A percentile compares a stretch with the other conserved stretches of the same genome.
phyloP scores from a whole-genome alignment of 1,140 invertebrate species.

The Drosophila hydei region DNA sequence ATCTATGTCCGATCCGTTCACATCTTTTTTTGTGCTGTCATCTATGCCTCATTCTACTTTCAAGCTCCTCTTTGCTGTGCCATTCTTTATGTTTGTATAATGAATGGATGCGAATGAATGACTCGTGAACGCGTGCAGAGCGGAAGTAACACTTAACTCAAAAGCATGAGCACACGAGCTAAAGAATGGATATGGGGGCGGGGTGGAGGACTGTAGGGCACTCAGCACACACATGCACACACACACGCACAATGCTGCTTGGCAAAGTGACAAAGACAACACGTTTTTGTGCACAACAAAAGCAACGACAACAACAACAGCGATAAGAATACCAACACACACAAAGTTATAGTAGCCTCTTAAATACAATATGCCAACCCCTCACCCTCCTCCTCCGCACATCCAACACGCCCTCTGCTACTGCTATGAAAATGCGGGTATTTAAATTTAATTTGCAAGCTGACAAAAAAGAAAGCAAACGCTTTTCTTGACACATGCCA shows the following conservation, averaged over 20 bases:
- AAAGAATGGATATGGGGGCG: neutral
- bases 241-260: slow-evolving; percentile 5
- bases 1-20: neutral
- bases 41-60: slow-evolving; percentile 8
- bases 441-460: slow-evolving; percentile 78
- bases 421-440: slow-evolving; percentile 58
- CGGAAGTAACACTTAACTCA: slow-evolving; percentile 77
- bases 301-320: slow-evolving; percentile 32
- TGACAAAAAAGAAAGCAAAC: slow-evolving; percentile 72
- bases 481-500: slow-evolving; percentile 63
- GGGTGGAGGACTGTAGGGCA: slow-evolving; percentile 13
- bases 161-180: slow-evolving; percentile 35
- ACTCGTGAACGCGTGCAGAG: slow-evolving; percentile 55
- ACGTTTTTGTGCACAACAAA: slow-evolving; percentile 44
- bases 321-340: slow-evolving; percentile 28
- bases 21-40: slow-evolving; percentile 3
- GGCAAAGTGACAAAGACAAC: slow-evolving; percentile 35
- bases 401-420: neutral
- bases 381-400: neutral
- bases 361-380: slow-evolving; percentile 22
- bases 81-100: slow-evolving; percentile 46
- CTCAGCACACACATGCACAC: slow-evolving; percentile 16
- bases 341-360: slow-evolving; percentile 52
- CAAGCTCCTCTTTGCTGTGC: neutral
- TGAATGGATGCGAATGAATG: slow-evolving; percentile 51